These are phyloP conservation scores for Muntiacus reevesi DNA, from an alignment of 2,113 vertebrate species.

Conservation along the genomic window DNA sequence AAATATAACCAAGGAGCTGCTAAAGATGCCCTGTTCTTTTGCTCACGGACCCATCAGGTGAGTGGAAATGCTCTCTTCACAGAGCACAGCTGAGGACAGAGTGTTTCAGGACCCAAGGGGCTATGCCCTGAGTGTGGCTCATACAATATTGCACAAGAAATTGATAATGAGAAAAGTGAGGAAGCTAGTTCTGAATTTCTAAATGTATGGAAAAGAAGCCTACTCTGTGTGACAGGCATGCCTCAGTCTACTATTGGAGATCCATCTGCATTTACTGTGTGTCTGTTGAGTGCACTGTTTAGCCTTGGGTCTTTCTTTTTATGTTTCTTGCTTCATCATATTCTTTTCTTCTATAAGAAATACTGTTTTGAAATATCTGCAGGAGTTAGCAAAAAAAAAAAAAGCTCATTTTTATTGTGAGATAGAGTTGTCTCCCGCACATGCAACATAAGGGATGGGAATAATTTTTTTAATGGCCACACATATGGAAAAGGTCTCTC, in stretches of 20 bases:
- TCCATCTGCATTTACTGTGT: neutral
- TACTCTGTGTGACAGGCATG: neutral
- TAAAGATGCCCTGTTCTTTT: neutral
- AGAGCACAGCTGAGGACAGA: neutral
- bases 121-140: neutral
- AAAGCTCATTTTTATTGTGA: neutral
- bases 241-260: too few relatives aligned
- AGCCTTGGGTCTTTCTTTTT: neutral
- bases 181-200: neutral
- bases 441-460: conserved; percentile 1
- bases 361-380: neutral
- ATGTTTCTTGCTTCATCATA: neutral
- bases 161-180: neutral
- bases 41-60: too few relatives aligned
- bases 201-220: neutral
- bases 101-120: neutral
- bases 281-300: too few relatives aligned
- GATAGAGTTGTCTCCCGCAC: neutral
- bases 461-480: conserved; percentile 42
- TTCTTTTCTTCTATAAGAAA: neutral
- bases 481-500: conserved; percentile 61
- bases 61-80: neutral
- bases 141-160: neutral
- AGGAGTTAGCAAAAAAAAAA: neutral
- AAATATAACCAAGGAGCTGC: neutral